Conservation (phyloP, 2,113 vertebrate species). For the Ochotona princeps region DNA sequence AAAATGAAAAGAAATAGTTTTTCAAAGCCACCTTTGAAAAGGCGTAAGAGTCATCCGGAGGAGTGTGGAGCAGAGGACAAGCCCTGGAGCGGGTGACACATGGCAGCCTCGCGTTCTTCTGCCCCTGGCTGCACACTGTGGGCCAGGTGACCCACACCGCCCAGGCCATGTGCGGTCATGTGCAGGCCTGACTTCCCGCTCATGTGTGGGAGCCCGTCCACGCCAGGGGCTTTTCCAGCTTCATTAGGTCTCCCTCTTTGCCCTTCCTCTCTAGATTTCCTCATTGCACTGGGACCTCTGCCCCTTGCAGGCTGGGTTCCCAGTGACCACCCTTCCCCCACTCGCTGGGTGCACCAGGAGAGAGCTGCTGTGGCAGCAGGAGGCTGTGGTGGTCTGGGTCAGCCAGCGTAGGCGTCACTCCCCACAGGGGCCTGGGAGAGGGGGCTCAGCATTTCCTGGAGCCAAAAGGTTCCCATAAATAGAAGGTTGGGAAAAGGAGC, state of each 20-base stretch:
- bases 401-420: conserved; percentile 49
- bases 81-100: background rate
- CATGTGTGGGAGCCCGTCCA: conserved; percentile 5
- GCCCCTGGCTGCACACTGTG: no score
- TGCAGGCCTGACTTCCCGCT: background rate
- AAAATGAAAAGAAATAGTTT: no score
- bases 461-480: conserved; percentile 73
- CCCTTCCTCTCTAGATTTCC: conserved; percentile 23
- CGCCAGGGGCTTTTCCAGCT: background rate
- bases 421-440: conserved; percentile 77
- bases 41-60: background rate
- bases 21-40: no score
- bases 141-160: background rate
- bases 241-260: background rate
- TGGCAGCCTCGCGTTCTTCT: background rate
- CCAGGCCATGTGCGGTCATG: background rate
- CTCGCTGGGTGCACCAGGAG: background rate
- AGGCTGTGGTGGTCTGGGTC: conserved; percentile 68
- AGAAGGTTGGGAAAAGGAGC: conserved; percentile 71
- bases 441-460: conserved; percentile 73
- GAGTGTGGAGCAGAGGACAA: background rate
- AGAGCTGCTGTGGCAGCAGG: conserved; percentile 41
- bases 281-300: background rate
- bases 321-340: conserved; percentile 16
- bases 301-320: conserved; percentile 52